phyloP scores from a whole-genome alignment of 2,797 vertebrate genomes.

The Hydrocynus forskahlii region DNA sequence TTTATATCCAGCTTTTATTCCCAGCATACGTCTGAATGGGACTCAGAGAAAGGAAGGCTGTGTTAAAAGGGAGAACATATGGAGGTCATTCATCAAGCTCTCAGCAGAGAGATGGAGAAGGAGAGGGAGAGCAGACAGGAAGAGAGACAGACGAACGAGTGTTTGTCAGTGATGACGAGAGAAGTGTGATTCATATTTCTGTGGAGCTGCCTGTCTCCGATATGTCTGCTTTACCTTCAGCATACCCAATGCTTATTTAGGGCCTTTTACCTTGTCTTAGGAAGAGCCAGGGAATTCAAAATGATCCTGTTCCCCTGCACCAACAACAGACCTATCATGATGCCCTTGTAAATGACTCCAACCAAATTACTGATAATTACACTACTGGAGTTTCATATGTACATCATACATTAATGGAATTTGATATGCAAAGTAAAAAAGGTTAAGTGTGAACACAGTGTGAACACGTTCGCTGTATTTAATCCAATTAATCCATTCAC shows the following conservation, averaged over 20 bases:
- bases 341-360: background rate
- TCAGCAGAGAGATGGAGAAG: slow-evolving; percentile 42
- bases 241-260: background rate
- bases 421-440: too few relatives aligned
- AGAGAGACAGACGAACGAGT: slow-evolving; percentile 46
- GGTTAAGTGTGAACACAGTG: too few relatives aligned
- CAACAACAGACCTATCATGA: background rate
- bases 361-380: background rate
- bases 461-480: too few relatives aligned
- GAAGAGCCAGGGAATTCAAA: background rate
- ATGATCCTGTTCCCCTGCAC: slow-evolving; percentile 6
- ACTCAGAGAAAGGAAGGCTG: slow-evolving; percentile 40
- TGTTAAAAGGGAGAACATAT: slow-evolving; percentile 40
- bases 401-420: too few relatives aligned
- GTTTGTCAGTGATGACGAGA: slow-evolving; percentile 50
- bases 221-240: background rate
- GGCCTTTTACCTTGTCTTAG: background rate
- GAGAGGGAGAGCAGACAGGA: slow-evolving; percentile 17
- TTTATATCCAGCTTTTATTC: slow-evolving; percentile 33
- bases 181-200: slow-evolving; percentile 22
- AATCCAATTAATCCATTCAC: too few relatives aligned
- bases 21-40: slow-evolving; percentile 22
- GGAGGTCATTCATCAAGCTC: slow-evolving; percentile 44
- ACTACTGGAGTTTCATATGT: too few relatives aligned
- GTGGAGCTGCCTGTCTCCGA: background rate